Conservation (phyloP, 2,888 invertebrate species). For the Metalampra italica region DNA sequence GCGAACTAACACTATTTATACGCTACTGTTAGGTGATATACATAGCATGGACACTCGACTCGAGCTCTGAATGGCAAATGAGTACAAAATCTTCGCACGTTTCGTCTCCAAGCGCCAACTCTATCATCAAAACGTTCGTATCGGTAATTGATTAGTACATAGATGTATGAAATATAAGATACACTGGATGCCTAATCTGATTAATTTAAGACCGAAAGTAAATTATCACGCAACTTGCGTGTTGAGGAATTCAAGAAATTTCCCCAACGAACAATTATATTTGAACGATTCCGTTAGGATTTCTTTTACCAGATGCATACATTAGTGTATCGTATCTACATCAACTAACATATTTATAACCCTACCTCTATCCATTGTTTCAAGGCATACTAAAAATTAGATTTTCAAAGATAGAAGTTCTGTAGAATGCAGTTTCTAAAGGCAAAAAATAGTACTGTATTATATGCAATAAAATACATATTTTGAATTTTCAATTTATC, state of each 20-base stretch:
- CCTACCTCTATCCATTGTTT: too few species aligned
- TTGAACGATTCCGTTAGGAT: slow-evolving; percentile 6
- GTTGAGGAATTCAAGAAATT: slow-evolving; percentile 22
- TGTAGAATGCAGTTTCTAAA: too few species aligned
- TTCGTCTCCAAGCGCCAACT: slow-evolving; percentile 28
- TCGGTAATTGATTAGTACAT: background rate
- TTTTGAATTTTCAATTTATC: too few species aligned
- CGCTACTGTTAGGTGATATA: slow-evolving; percentile 36
- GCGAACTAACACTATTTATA: slow-evolving; percentile 53
- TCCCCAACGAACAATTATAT: slow-evolving; percentile 16
- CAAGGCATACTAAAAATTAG: too few species aligned
- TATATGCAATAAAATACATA: too few species aligned
- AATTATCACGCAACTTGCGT: slow-evolving; percentile 19
- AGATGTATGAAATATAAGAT: background rate
- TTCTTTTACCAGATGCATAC: slow-evolving; percentile 1
- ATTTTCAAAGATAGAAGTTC: too few species aligned
- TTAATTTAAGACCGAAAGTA: slow-evolving; percentile 30
- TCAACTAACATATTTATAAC: too few species aligned
- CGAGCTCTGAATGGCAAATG: slow-evolving; percentile 61
- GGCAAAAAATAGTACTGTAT: too few species aligned
- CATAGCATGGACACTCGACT: slow-evolving; percentile 50
- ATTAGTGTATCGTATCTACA: background rate
- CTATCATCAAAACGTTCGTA: slow-evolving; percentile 2
- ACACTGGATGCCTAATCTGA: slow-evolving; percentile 1
- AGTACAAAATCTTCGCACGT: slow-evolving; percentile 52